Conservation (phyloP, 2,113 vertebrate genomes). For the Myotis lucifugus region DNA sequence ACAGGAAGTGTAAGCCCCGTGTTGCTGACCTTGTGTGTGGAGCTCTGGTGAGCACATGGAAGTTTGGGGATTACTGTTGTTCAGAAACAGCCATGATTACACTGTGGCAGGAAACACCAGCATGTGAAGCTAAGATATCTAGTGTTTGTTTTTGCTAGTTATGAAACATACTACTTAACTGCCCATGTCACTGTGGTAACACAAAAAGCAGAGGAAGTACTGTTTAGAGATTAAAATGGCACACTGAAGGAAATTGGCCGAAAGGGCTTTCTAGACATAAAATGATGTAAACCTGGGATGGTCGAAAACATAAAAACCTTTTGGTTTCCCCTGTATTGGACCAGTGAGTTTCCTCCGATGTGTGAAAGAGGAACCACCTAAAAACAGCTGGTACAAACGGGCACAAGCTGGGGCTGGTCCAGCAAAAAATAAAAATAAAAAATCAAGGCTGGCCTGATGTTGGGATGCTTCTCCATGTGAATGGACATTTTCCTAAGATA, state of each 20-base stretch:
- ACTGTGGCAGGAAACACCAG: constrained; percentile 42
- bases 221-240: not conserved
- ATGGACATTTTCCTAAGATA: not conserved
- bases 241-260: not conserved
- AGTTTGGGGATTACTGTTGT: constrained; percentile 1
- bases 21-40: constrained; percentile 58
- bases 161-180: constrained; percentile 64
- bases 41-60: constrained; percentile 13
- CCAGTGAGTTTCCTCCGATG: not conserved
- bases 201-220: not conserved
- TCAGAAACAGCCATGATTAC: constrained; percentile 53
- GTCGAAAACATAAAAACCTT: not conserved
- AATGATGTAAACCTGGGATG: not conserved
- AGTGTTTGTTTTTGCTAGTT: constrained; percentile 57
- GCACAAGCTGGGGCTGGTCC: not conserved
- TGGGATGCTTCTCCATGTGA: not conserved
- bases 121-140: constrained; percentile 65
- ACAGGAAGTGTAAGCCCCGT: not conserved
- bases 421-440: not conserved
- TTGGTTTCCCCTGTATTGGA: not conserved
- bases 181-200: constrained; percentile 22
- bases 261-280: not conserved
- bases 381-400: no score
- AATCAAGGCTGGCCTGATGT: not conserved
- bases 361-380: no score